Evolutionary conservation across 2,797 vertebrate species (phyloP).

Genomic region (Ibycter americanus): DNA sequence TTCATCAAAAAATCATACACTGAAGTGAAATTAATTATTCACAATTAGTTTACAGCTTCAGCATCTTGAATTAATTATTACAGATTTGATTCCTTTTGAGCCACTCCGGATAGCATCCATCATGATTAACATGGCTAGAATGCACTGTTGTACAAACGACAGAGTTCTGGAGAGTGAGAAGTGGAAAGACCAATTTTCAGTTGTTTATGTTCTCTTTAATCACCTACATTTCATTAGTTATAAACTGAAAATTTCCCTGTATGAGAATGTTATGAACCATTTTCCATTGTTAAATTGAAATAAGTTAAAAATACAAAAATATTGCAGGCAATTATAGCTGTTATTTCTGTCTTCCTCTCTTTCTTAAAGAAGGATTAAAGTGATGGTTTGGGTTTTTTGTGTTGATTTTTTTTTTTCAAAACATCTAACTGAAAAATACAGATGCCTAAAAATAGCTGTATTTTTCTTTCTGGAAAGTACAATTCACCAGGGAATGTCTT

Average conservation of each 20-base stretch:
- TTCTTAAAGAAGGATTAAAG: not conserved
- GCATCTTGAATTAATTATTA: constrained; percentile 70
- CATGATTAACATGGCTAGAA: constrained; percentile 32
- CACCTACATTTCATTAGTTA: constrained; percentile 39
- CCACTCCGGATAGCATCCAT: not conserved
- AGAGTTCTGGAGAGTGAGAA: not conserved
- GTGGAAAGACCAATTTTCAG: not conserved
- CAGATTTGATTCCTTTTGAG: constrained; percentile 54
- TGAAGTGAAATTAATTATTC: constrained; percentile 60
- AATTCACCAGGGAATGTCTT: not conserved
- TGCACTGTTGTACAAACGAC: constrained; percentile 20
- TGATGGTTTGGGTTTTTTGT: not conserved
- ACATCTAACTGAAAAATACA: not conserved
- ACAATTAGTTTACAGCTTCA: constrained; percentile 53
- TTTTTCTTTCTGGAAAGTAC: not conserved
- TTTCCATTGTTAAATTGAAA: not conserved
- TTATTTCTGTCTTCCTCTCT: not conserved
- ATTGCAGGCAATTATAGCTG: not conserved
- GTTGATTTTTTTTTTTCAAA: not conserved
- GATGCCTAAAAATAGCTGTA: not conserved
- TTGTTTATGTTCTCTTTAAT: constrained; percentile 52
- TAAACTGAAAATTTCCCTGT: constrained; percentile 33
- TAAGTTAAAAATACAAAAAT: not conserved
- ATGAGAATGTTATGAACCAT: not conserved
- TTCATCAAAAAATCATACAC: constrained; percentile 35